These are phyloP conservation scores for Pygoscelis antarcticus DNA, from an alignment of 2,113 vertebrate species.

Conservation along the genomic window DNA sequence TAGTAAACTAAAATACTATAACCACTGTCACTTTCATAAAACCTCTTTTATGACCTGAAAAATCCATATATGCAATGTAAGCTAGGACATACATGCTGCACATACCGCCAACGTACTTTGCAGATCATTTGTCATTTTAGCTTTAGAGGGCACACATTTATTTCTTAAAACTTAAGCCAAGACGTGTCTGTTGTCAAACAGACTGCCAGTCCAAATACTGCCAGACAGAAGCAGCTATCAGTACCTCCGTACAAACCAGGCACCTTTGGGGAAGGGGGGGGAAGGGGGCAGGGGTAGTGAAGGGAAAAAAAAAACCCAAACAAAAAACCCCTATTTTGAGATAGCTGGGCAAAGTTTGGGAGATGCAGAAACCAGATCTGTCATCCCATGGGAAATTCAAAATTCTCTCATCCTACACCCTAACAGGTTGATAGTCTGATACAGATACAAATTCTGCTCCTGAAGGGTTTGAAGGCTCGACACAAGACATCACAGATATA, in stretches of 20 bases:
- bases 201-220: neutral
- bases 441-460: neutral
- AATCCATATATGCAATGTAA: neutral
- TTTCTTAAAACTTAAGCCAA: neutral
- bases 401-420: neutral
- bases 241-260: neutral
- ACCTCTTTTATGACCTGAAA: neutral
- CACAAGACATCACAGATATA: neutral
- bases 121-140: neutral
- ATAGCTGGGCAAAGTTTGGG: neutral
- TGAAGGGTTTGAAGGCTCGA: neutral
- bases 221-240: neutral
- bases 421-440: neutral
- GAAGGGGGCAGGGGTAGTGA: rapidly evolving
- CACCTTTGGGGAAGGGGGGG: rapidly evolving
- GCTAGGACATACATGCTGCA: neutral
- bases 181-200: neutral
- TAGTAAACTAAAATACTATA: neutral
- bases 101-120: neutral
- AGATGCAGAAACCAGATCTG: neutral
- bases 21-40: neutral
- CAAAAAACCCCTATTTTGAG: neutral
- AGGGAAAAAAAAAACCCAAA: too few species aligned
- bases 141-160: neutral
- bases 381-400: neutral